Evolutionary conservation across 2,113 vertebrate species (phyloP).

Genomic region (Bostrychus sinensis): DNA sequence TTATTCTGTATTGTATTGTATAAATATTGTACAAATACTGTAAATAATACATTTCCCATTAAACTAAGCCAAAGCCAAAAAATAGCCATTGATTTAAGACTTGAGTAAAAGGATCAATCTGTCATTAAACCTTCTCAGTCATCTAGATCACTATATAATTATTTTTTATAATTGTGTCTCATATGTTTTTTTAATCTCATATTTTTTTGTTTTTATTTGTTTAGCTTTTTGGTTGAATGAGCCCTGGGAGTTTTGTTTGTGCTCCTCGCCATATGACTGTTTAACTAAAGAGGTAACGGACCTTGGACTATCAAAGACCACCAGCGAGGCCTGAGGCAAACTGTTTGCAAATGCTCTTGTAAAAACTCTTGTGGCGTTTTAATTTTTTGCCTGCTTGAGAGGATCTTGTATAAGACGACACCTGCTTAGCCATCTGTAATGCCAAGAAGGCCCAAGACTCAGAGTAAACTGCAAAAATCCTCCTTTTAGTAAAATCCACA

Average conservation of each 20-base stretch:
- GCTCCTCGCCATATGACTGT: slow-evolving; percentile 47
- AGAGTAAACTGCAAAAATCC: not conserved
- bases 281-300: slow-evolving; percentile 70
- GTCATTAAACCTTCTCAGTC: no score
- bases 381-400: not conserved
- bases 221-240: slow-evolving; percentile 26
- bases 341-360: not conserved
- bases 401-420: slow-evolving; percentile 22
- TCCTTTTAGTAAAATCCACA: slow-evolving; percentile 5
- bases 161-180: no score
- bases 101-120: no score
- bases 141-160: no score
- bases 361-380: not conserved
- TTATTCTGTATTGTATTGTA: no score
- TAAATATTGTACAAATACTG: no score
- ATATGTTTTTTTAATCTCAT: no score
- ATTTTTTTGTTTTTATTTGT: slow-evolving; percentile 27
- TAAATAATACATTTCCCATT: no score
- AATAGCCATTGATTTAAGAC: no score
- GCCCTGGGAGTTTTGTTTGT: slow-evolving; percentile 15
- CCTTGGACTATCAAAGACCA: slow-evolving; percentile 66
- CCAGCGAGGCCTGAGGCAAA: slow-evolving; percentile 8
- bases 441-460: not conserved
- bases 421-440: slow-evolving; percentile 26
- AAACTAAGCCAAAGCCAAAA: no score